Evolutionary conservation across 2,797 vertebrate species (phyloP).

Genomic region (Fratercula arctica): DNA sequence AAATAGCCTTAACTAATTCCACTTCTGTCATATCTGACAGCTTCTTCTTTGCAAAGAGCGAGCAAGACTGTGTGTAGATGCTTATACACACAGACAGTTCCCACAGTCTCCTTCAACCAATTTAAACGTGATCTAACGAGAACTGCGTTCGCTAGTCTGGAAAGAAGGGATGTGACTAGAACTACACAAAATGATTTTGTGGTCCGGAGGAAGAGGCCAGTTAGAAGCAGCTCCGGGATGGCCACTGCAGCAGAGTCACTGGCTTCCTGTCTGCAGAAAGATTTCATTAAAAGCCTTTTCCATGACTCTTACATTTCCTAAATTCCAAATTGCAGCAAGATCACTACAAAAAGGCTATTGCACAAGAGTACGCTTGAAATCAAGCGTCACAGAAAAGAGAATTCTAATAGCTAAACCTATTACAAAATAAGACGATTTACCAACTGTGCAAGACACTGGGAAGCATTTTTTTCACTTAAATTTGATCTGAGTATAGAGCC

Average conservation of each 20-base stretch:
- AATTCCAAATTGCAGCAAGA: slow-evolving; percentile 46
- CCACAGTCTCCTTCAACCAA: background rate
- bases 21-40: background rate
- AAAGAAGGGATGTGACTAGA: background rate
- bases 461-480: slow-evolving; percentile 47
- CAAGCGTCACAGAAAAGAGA: background rate
- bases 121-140: background rate
- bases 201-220: background rate
- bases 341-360: slow-evolving; percentile 28
- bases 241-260: background rate
- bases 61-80: background rate
- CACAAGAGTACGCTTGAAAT: slow-evolving; percentile 49
- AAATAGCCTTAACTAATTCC: background rate
- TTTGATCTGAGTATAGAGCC: slow-evolving; percentile 41
- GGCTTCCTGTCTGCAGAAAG: slow-evolving; percentile 31
- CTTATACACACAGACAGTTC: background rate
- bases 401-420: background rate
- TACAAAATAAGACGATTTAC: slow-evolving; percentile 59
- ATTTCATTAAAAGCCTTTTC: slow-evolving; percentile 1
- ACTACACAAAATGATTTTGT: background rate
- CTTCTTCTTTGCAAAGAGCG: background rate
- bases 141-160: background rate
- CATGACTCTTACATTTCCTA: slow-evolving; percentile 45
- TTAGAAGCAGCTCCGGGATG: background rate
- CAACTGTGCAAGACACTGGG: background rate